These are phyloP conservation scores for Drosophila virilis DNA, from an alignment of 1,140 invertebrate genomes.

Conservation along the genomic window DNA sequence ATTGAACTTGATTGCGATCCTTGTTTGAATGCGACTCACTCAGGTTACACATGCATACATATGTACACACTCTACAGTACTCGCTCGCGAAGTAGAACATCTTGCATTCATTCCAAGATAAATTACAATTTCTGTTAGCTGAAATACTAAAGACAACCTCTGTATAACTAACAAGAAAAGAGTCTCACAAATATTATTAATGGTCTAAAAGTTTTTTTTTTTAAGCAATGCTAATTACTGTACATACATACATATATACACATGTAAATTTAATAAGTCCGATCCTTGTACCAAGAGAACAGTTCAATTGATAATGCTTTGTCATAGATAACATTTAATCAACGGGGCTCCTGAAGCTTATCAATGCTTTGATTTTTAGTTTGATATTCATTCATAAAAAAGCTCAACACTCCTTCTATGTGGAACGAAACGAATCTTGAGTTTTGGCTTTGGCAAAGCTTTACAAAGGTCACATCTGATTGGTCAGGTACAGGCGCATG, in stretches of 20 bases:
- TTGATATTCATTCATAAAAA: constrained; percentile 37
- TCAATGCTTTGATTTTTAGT: constrained; percentile 1
- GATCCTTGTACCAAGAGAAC: neutral
- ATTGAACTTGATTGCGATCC: neutral
- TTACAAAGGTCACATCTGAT: constrained; percentile 1
- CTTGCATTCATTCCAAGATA: too few relatives aligned
- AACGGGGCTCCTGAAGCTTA: constrained; percentile 14
- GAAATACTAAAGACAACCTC: too few relatives aligned
- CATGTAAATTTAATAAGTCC: neutral
- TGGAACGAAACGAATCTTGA: neutral
- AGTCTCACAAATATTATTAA: too few relatives aligned
- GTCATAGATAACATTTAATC: constrained; percentile 2
- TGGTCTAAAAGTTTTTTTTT: too few relatives aligned
- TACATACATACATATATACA: too few relatives aligned
- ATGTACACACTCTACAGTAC: too few relatives aligned
- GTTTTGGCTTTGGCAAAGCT: neutral
- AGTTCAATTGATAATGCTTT: neutral
- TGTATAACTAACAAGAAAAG: too few relatives aligned
- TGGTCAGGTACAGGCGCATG: neutral
- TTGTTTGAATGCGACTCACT: too few relatives aligned
- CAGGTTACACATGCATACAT: neutral
- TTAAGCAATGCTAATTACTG: too few relatives aligned
- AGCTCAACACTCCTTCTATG: constrained; percentile 1
- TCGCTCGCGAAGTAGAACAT: too few relatives aligned
- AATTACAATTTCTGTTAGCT: too few relatives aligned